These are phyloP conservation scores for Probaryconus sp. DNA, from an alignment of 1,140 invertebrate species.

Conservation along the genomic window DNA sequence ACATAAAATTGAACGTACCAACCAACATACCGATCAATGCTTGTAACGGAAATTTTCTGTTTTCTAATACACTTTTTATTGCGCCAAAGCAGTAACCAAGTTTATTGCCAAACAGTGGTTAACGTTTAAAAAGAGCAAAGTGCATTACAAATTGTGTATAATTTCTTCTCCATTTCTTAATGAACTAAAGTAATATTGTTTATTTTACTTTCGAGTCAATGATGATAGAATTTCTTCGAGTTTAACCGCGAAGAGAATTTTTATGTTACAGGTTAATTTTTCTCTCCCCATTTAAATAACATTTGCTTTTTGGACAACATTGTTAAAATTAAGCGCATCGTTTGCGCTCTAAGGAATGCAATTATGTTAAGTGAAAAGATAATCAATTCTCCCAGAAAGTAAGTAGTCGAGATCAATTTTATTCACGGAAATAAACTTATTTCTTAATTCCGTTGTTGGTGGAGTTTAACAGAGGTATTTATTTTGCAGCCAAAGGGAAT, in stretches of 20 bases:
- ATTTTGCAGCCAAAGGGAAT: slow-evolving; percentile 20
- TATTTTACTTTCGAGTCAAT: too few species aligned
- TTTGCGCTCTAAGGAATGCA: slow-evolving; percentile 18
- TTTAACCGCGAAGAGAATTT: too few species aligned
- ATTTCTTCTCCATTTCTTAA: slow-evolving; percentile 17
- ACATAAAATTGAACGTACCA: too few species aligned
- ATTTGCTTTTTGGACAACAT: slow-evolving; percentile 5
- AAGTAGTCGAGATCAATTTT: slow-evolving; percentile 29
- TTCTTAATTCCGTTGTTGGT: slow-evolving; percentile 28
- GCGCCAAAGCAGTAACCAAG: too few species aligned
- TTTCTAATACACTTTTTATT: too few species aligned
- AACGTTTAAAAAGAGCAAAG: too few species aligned
- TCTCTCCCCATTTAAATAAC: not conserved
- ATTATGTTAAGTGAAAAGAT: slow-evolving; percentile 22
- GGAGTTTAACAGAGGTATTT: slow-evolving; percentile 12
- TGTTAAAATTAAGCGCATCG: slow-evolving; percentile 32
- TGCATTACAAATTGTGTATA: slow-evolving; percentile 7
- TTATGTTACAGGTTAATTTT: too few species aligned
- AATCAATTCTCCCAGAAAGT: slow-evolving; percentile 43
- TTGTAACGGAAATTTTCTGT: too few species aligned
- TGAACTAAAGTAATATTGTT: not conserved
- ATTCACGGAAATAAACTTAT: slow-evolving; percentile 25
- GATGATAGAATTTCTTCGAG: too few species aligned
- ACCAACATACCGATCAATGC: too few species aligned
- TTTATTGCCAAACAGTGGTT: too few species aligned